phyloP scores from a whole-genome alignment of 2,797 vertebrate genomes.

The Urophycis tenuis region DNA sequence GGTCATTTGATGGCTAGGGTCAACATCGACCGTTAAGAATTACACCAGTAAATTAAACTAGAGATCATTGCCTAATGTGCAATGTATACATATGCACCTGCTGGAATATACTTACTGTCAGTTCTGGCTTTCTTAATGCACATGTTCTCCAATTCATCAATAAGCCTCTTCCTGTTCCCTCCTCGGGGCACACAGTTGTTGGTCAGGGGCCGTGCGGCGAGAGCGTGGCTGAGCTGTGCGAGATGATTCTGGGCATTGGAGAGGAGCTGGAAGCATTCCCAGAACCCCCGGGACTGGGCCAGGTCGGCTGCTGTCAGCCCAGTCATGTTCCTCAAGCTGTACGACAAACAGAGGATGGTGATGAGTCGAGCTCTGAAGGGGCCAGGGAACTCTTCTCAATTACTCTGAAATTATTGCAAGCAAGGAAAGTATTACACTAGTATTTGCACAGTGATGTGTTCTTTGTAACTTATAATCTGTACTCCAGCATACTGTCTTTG shows the following conservation, averaged over 20 bases:
- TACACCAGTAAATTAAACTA: neutral
- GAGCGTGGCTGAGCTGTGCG: constrained; percentile 69
- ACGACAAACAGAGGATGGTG: constrained; percentile 61
- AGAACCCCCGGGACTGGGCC: constrained; percentile 88
- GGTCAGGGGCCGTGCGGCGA: constrained; percentile 62
- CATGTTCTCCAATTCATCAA: constrained; percentile 64
- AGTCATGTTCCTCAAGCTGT: constrained; percentile 88
- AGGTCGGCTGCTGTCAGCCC: constrained; percentile 94
- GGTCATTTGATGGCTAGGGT: neutral
- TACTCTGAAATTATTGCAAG: too few species aligned
- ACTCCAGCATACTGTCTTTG: too few species aligned
- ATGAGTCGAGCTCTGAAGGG: constrained; percentile 23
- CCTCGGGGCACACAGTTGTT: constrained; percentile 62
- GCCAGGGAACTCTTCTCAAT: neutral
- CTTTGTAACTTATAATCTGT: too few species aligned
- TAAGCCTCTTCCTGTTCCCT: constrained; percentile 82
- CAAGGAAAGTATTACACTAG: too few species aligned
- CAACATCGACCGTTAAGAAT: too few species aligned
- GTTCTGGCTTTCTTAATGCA: constrained; percentile 81
- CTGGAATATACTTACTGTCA: constrained; percentile 50
- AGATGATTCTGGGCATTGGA: constrained; percentile 77
- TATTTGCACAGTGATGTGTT: neutral
- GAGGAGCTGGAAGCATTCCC: constrained; percentile 85
- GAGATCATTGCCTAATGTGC: neutral
- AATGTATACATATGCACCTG: too few species aligned